phyloP scores from a whole-genome alignment of 1,140 invertebrate species.

The Heterodera schachtii region DNA sequence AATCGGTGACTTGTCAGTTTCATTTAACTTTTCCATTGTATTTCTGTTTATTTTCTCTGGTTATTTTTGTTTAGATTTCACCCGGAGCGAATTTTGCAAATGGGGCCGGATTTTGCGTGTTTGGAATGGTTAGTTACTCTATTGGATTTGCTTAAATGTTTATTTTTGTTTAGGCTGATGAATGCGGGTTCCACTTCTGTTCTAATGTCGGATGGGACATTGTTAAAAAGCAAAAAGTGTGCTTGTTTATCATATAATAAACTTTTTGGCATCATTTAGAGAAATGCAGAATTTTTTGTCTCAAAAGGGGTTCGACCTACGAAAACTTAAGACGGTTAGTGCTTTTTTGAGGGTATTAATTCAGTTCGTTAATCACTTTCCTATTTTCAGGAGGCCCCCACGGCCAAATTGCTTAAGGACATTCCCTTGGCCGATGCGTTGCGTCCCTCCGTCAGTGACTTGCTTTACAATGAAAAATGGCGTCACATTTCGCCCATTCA shows the following conservation, averaged over 20 bases:
- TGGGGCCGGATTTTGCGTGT: slow-evolving; percentile 62
- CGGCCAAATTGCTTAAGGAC: slow-evolving; percentile 27
- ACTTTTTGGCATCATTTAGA: neutral
- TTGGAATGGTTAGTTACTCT: slow-evolving; percentile 52
- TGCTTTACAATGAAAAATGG: slow-evolving; percentile 39
- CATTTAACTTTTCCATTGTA: too few relatives aligned
- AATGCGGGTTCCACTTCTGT: slow-evolving; percentile 59
- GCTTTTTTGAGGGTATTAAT: neutral
- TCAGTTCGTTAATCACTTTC: slow-evolving; percentile 14
- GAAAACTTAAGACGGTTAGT: slow-evolving; percentile 14
- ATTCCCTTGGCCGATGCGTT: neutral
- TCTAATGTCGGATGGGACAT: slow-evolving; percentile 55
- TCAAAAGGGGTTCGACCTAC: slow-evolving; percentile 29
- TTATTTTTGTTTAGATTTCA: slow-evolving; percentile 37
- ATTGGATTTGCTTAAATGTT: neutral
- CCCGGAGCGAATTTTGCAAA: slow-evolving; percentile 45
- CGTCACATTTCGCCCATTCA: slow-evolving; percentile 46
- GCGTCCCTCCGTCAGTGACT: slow-evolving; percentile 18
- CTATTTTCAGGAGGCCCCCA: slow-evolving; percentile 14
- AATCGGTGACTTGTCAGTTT: neutral
- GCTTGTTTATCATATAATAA: too few relatives aligned
- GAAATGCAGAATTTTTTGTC: slow-evolving; percentile 55
- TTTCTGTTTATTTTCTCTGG: too few relatives aligned
- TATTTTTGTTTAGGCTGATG: slow-evolving; percentile 42
- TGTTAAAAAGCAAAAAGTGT: slow-evolving; percentile 38